Evolutionary conservation across 2,888 invertebrate species (phyloP), one percentile per base, ranked within the genome.

Genomic region (Xylocampa areola): DNA sequence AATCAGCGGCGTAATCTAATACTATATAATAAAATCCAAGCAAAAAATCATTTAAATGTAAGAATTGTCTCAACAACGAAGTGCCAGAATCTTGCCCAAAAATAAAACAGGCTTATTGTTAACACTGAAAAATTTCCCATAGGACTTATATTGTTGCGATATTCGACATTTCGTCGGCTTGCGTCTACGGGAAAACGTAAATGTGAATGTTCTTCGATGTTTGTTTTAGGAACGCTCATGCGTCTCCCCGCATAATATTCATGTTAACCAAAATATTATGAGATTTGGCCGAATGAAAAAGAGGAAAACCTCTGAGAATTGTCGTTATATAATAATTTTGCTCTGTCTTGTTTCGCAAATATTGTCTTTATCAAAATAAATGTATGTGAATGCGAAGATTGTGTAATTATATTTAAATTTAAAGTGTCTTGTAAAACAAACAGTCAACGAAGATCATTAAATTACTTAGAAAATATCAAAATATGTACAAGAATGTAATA

Each of bases 71-170:
- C 61, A 72, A 71, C 65, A 66, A 61, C 57, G 58, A 62, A 68
- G 61, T 68, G 49, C 52, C 63, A 44, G 71, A 81, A 78, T 78
- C 79, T 82, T 77, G 60, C 43, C 53, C 57, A 60, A 68, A 73
- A 82, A 82, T 80, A 82, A 80, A 81, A 80, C 79, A 80, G 63
- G 73, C 75, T 79, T 80, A 82, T 79, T 82, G 79, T 82, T 77
- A 80, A 77, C 70, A 77, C 61, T 81, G 76, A 79, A 82, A 78
- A 77, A 80, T 79, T 79, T 85, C 80, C 80, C 80, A 13, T 19
- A 77, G 76, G 82, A 68, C 75, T 78, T 75, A 68, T 69, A 77
- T 77, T 78, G 75, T 76, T 77, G 68, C 70, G 71, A 77, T 77
- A 79, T 79, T 79, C 68, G 64, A 61, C n/a, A n/a, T n/a, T n/a